These are phyloP conservation scores for Camponotus pennsylvanicus DNA, from an alignment of 1,140 invertebrate genomes.

Conservation along the genomic window DNA sequence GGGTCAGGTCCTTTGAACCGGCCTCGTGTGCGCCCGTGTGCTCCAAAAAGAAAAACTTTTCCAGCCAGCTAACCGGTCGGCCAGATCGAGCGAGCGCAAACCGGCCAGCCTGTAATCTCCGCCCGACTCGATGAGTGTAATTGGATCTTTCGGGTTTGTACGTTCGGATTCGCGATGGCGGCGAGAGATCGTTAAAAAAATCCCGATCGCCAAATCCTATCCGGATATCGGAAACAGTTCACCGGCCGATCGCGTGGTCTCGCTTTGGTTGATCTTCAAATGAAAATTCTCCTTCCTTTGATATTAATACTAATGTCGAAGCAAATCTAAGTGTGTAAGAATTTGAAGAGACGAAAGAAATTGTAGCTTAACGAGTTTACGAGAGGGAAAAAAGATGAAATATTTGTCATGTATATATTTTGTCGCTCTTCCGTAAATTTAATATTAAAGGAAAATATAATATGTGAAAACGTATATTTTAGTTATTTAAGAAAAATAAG, in stretches of 20 bases:
- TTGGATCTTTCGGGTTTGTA: slow-evolving; percentile 49
- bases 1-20: slow-evolving; percentile 70
- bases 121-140: slow-evolving; percentile 9
- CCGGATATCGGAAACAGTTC: slow-evolving; percentile 38
- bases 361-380: not conserved
- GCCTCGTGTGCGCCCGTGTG: slow-evolving; percentile 36
- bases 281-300: slow-evolving; percentile 37
- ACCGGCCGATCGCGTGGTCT: slow-evolving; percentile 8
- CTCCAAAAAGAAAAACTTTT: slow-evolving; percentile 37
- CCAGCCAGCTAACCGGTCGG: not conserved
- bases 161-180: slow-evolving; percentile 35
- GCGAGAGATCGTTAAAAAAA: slow-evolving; percentile 55
- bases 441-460: slow-evolving; percentile 21
- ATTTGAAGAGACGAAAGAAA: not conserved
- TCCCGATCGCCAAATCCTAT: slow-evolving; percentile 54
- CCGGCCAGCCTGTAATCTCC: slow-evolving; percentile 54
- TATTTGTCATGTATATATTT: slow-evolving; percentile 5
- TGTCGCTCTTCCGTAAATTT: slow-evolving; percentile 7
- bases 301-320: slow-evolving; percentile 26
- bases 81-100: slow-evolving; percentile 4
- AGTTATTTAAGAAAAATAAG: not conserved
- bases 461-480: slow-evolving; percentile 15
- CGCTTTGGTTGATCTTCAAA: slow-evolving; percentile 26
- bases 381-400: not conserved
- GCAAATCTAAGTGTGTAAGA: slow-evolving; percentile 33